Conservation (phyloP, 2,888 invertebrate species). For the Clostera curtula region DNA sequence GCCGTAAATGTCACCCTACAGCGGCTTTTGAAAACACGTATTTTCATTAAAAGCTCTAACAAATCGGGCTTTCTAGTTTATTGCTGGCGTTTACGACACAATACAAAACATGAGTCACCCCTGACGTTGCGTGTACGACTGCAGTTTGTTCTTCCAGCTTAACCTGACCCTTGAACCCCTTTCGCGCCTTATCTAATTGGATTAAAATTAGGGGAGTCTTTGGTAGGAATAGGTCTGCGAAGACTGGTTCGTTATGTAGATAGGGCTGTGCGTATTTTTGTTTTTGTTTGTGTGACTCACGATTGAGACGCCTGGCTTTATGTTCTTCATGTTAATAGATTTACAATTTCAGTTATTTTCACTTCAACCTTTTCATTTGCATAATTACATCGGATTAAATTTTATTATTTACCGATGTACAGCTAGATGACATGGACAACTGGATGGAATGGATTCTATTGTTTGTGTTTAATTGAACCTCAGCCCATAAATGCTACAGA, state of each 20-base stretch:
- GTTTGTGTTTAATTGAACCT: too few species aligned
- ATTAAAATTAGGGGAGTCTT: constrained; percentile 25
- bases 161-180: constrained; percentile 34
- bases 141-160: constrained; percentile 28
- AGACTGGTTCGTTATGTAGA: constrained; percentile 23
- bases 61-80: constrained; percentile 24
- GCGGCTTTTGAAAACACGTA: constrained; percentile 1
- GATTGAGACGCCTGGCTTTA: constrained; percentile 9
- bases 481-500: too few species aligned
- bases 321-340: neutral
- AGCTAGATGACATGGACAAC: neutral
- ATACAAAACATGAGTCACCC: constrained; percentile 35
- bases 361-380: too few species aligned
- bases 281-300: constrained; percentile 26
- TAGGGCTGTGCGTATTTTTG: constrained; percentile 26
- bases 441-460: too few species aligned
- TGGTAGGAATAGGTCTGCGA: constrained; percentile 23
- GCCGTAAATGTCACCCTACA: too few species aligned
- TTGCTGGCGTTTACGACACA: constrained; percentile 11
- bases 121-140: constrained; percentile 42
- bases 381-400: too few species aligned
- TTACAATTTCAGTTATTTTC: neutral
- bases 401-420: too few species aligned
- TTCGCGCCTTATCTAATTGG: constrained; percentile 22
- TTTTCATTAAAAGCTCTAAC: constrained; percentile 14